A percentile compares a stretch with the other conserved stretches of the same genome.
Evolutionary conservation across 2,113 vertebrate genomes (phyloP).

Genomic region (Zootoca vivipara): DNA sequence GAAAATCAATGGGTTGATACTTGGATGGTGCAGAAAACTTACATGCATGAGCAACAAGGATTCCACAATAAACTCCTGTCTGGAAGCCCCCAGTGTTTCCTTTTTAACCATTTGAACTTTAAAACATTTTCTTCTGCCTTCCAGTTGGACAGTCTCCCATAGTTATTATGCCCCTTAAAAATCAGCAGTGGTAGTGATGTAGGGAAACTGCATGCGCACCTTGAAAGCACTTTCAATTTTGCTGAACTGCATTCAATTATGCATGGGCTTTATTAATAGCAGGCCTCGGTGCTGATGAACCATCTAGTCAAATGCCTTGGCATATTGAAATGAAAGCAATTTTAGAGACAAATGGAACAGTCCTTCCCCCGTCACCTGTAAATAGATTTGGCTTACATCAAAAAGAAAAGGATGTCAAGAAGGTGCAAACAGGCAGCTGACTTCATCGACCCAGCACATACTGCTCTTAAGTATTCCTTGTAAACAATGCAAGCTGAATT

Average conservation of each 20-base stretch:
- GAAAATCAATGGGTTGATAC: no score
- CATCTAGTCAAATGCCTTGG: conserved; percentile 25
- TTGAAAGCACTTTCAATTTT: conserved; percentile 51
- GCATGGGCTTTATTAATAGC: conserved; percentile 42
- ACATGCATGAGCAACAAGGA: no score
- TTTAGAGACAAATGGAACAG: conserved; percentile 46
- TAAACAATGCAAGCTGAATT: conserved; percentile 5
- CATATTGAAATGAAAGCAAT: conserved; percentile 52
- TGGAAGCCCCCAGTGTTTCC: background rate
- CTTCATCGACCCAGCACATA: background rate
- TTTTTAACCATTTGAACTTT: background rate
- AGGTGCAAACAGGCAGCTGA: background rate
- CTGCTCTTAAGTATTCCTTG: conserved; percentile 45
- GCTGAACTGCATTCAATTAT: conserved; percentile 44
- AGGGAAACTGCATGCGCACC: conserved; percentile 11
- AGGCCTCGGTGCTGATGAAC: conserved; percentile 39
- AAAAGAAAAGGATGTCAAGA: background rate
- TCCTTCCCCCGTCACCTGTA: conserved; percentile 26
- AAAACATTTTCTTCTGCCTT: conserved; percentile 30
- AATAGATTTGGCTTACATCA: conserved; percentile 17
- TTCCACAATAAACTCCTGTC: no score
- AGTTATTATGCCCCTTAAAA: conserved; percentile 45
- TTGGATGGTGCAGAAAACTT: no score
- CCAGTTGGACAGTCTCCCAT: conserved; percentile 23
- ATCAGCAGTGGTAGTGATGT: conserved; percentile 1